These are phyloP conservation scores for Glossosoma conforme DNA, from an alignment of 1,140 invertebrate genomes.

Conservation along the genomic window DNA sequence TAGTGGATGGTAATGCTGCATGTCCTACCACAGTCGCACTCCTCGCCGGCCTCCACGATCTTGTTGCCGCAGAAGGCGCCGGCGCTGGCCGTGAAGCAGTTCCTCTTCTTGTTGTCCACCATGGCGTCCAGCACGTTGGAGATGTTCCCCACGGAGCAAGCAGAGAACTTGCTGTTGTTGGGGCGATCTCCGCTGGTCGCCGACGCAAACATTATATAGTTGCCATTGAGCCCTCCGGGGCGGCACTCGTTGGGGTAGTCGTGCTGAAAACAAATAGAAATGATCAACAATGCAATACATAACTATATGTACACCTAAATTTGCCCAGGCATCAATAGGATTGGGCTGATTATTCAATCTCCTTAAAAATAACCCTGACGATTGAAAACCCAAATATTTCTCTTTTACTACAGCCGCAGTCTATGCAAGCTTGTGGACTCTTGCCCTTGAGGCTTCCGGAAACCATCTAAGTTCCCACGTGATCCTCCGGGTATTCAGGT, in stretches of 20 bases:
- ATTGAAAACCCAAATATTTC: too few relatives aligned
- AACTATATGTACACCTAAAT: too few relatives aligned
- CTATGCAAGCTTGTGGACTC: too few relatives aligned
- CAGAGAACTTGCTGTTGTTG: conserved; percentile 93
- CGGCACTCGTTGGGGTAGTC: conserved; percentile 91
- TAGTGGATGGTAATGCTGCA: too few relatives aligned
- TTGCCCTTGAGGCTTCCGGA: too few relatives aligned
- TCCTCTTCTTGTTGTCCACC: conserved; percentile 85
- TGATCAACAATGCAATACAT: background rate
- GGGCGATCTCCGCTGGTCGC: conserved; percentile 90
- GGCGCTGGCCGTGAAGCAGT: conserved; percentile 87
- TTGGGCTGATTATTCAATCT: too few relatives aligned
- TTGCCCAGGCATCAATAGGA: too few relatives aligned
- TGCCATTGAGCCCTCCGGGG: conserved; percentile 81
- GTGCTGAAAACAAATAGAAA: conserved; percentile 62
- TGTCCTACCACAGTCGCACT: conserved; percentile 90
- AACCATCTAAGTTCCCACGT: too few relatives aligned
- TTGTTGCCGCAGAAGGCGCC: conserved; percentile 99
- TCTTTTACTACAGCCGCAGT: too few relatives aligned
- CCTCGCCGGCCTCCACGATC: conserved; percentile 95
- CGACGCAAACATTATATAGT: conserved; percentile 97
- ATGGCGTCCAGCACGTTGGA: conserved; percentile 90
- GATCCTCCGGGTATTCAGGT: too few relatives aligned
- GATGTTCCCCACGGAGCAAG: conserved; percentile 92
- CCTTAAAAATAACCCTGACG: too few relatives aligned